phyloP scores from a whole-genome alignment of 1,140 invertebrate genomes.

The Brachionus rubens region DNA sequence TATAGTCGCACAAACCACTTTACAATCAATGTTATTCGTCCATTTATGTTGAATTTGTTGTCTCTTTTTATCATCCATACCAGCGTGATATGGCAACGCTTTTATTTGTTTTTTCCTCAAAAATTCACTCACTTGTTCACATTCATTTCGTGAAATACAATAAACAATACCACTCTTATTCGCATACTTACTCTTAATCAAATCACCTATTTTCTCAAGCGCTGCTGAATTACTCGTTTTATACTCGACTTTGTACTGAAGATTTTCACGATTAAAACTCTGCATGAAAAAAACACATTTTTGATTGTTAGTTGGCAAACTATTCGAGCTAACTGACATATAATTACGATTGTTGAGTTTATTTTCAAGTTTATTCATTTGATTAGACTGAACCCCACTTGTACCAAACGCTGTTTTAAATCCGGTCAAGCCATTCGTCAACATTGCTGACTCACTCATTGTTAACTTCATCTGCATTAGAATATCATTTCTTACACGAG shows the following conservation, averaged over 20 bases:
- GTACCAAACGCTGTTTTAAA: slow-evolving; percentile 56
- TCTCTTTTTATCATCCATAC: slow-evolving; percentile 70
- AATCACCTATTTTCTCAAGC: slow-evolving; percentile 68
- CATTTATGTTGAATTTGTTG: slow-evolving; percentile 70
- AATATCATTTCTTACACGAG: slow-evolving; percentile 81
- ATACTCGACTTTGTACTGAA: slow-evolving; percentile 75
- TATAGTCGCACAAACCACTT: slow-evolving; percentile 86
- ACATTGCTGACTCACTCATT: slow-evolving; percentile 43
- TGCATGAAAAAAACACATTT: slow-evolving; percentile 62
- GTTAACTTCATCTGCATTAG: slow-evolving; percentile 76
- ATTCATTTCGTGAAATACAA: slow-evolving; percentile 87
- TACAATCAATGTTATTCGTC: slow-evolving; percentile 68
- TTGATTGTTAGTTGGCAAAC: not conserved
- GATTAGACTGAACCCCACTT: too few relatives aligned
- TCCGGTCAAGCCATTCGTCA: slow-evolving; percentile 45
- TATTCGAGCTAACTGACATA: slow-evolving; percentile 6
- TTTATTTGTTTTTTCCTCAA: slow-evolving; percentile 70
- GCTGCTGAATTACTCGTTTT: slow-evolving; percentile 67
- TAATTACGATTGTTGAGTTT: slow-evolving; percentile 17
- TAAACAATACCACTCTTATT: slow-evolving; percentile 87
- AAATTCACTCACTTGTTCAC: slow-evolving; percentile 68
- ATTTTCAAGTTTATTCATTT: slow-evolving; percentile 47
- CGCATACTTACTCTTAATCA: slow-evolving; percentile 70
- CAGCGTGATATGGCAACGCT: slow-evolving; percentile 78
- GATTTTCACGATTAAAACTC: slow-evolving; percentile 85